These are phyloP conservation scores for Hydraecia micacea DNA, from an alignment of 2,888 invertebrate species.

Conservation along the genomic window DNA sequence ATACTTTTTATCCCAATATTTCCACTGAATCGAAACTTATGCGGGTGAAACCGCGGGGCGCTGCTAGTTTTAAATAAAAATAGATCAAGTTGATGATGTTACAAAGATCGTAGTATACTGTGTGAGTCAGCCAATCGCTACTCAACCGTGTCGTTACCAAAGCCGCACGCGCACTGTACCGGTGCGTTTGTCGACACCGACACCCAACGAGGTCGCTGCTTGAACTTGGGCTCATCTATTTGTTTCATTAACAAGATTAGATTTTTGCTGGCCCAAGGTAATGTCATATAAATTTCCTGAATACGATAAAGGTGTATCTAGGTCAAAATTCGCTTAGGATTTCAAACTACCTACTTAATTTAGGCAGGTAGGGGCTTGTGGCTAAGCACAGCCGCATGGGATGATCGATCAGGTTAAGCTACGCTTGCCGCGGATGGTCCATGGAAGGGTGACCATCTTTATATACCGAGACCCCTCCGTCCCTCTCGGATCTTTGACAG, in stretches of 20 bases:
- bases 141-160: conserved; percentile 27
- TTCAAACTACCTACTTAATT: neutral
- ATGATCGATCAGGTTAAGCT: no score
- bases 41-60: no score
- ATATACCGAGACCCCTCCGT: no score
- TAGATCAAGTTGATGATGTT: neutral
- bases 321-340: neutral
- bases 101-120: neutral
- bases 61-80: neutral
- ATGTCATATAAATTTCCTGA: neutral
- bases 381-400: no score
- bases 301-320: neutral
- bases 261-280: neutral
- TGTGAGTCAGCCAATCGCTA: conserved; percentile 34
- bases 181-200: conserved; percentile 15
- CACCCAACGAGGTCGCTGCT: conserved; percentile 17
- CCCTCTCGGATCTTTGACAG: no score
- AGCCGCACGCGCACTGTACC: conserved; percentile 13
- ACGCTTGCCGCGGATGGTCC: no score
- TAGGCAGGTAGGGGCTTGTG: no score
- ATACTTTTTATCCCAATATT: no score
- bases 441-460: no score
- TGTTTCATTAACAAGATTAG: conserved; percentile 19
- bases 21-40: no score
- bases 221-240: conserved; percentile 34